A percentile compares a stretch with the other conserved stretches of the same genome.
phyloP scores from a whole-genome alignment of 2,113 vertebrate genomes.

The Zapus hudsonius region DNA sequence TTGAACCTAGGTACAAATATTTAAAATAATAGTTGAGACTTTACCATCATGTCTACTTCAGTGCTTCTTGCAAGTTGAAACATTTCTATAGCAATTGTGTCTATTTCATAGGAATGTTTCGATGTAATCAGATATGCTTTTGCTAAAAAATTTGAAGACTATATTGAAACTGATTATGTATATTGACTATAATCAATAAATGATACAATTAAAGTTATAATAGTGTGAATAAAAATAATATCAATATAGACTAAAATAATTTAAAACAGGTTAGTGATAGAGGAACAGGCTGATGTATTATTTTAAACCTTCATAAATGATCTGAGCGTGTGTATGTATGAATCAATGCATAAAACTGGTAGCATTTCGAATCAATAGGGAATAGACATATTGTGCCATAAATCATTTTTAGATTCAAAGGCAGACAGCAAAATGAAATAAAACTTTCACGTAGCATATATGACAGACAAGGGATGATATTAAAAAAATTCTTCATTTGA shows the following conservation, averaged over 20 bases:
- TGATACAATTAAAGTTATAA: neutral
- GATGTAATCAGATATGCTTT: constrained; percentile 10
- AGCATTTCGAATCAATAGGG: constrained; percentile 51
- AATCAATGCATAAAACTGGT: constrained; percentile 61
- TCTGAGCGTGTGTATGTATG: neutral
- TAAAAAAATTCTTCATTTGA: neutral
- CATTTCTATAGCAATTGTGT: neutral
- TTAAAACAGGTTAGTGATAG: constrained; percentile 9
- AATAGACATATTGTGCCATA: constrained; percentile 45
- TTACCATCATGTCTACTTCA: neutral
- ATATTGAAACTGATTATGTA: neutral
- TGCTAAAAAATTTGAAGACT: neutral
- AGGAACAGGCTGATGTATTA: neutral
- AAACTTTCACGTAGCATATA: constrained; percentile 1
- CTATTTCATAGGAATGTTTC: neutral
- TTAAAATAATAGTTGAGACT: neutral
- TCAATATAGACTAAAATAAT: constrained; percentile 6
- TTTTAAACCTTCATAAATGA: constrained; percentile 58
- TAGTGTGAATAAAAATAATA: constrained; percentile 7
- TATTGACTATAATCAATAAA: neutral
- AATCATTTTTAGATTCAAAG: constrained; percentile 56
- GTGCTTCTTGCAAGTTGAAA: neutral
- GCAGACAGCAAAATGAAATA: constrained; percentile 32
- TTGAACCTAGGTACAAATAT: neutral
- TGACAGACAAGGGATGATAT: constrained; percentile 22